phyloP scores from a whole-genome alignment of 1,140 invertebrate species.

The Pseudomyrmex gracilis region DNA sequence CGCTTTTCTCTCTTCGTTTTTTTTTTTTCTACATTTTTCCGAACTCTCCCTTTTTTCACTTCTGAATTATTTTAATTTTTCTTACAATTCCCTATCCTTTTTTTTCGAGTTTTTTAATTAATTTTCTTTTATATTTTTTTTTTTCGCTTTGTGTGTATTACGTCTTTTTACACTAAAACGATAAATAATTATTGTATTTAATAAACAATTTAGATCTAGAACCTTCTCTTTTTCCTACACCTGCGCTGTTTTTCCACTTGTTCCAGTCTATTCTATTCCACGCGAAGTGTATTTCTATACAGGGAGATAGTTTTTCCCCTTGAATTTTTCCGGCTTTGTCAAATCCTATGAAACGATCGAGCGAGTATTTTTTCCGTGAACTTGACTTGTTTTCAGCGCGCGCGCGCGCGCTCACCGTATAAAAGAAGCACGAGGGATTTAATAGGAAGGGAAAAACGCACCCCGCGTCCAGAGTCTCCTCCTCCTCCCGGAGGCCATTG shows the following conservation, averaged over 20 bases:
- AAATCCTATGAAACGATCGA: slow-evolving; percentile 9
- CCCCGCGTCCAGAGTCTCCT: not conserved
- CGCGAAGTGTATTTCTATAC: no score
- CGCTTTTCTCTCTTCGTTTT: slow-evolving; percentile 12
- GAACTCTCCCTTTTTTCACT: not conserved
- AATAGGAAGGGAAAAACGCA: slow-evolving; percentile 15
- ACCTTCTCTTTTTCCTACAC: not conserved
- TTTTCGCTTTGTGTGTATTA: not conserved
- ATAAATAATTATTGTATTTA: not conserved
- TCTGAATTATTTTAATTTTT: not conserved
- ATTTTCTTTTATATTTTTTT: not conserved
- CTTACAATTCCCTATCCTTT: not conserved
- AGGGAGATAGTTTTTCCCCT: not conserved
- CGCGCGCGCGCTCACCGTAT: slow-evolving; percentile 15
- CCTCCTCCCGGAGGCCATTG: slow-evolving; percentile 14
- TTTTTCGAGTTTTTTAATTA: not conserved
- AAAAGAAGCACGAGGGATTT: slow-evolving; percentile 19
- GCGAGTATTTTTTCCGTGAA: slow-evolving; percentile 14
- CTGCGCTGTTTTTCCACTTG: not conserved
- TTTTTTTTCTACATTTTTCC: not conserved
- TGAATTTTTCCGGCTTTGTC: slow-evolving; percentile 37
- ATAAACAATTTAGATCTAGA: no score
- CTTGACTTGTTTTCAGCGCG: slow-evolving; percentile 52
- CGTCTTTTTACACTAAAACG: not conserved
- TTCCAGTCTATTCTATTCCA: not conserved